phyloP scores from a whole-genome alignment of 1,140 invertebrate species.

The Drosophila repletoides region DNA sequence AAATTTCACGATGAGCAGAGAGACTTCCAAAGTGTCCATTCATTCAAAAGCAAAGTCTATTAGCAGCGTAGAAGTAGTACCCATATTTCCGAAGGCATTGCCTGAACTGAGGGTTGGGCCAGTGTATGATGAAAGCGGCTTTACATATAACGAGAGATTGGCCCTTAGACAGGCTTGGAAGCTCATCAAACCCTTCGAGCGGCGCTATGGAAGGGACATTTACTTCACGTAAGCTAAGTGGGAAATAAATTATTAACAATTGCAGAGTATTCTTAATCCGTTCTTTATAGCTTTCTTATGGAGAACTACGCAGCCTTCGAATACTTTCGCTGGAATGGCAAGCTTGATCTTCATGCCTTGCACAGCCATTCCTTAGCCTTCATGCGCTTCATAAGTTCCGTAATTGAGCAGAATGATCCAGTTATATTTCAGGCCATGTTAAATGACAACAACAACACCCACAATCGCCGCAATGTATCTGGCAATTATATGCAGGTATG shows the following conservation, averaged over 20 bases:
- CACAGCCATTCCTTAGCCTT: slow-evolving; percentile 42
- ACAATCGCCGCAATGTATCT: slow-evolving; percentile 25
- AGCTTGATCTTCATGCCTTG: slow-evolving; percentile 36
- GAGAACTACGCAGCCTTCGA: slow-evolving; percentile 29
- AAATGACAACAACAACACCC: slow-evolving; percentile 25
- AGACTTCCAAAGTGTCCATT: not conserved
- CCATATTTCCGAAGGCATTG: slow-evolving; percentile 41
- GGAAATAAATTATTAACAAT: no score
- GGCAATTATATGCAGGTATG: slow-evolving; percentile 23
- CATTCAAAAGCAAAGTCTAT: not conserved
- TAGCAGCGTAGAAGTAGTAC: not conserved
- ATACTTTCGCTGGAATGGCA: slow-evolving; percentile 5
- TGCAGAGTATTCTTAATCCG: no score
- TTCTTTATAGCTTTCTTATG: slow-evolving; percentile 31
- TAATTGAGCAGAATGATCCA: slow-evolving; percentile 51
- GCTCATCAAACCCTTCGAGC: slow-evolving; percentile 35
- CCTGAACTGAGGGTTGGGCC: slow-evolving; percentile 33
- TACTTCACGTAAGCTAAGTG: slow-evolving; percentile 39
- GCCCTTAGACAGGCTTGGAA: slow-evolving; percentile 51
- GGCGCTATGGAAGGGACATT: slow-evolving; percentile 44
- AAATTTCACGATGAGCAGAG: not conserved
- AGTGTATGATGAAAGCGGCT: slow-evolving; percentile 43
- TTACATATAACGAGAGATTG: slow-evolving; percentile 42
- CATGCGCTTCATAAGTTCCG: slow-evolving; percentile 38
- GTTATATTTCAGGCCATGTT: slow-evolving; percentile 39